phyloP scores from a whole-genome alignment of 2,888 invertebrate species.

The Kuschelorhynchus macadamiae region DNA sequence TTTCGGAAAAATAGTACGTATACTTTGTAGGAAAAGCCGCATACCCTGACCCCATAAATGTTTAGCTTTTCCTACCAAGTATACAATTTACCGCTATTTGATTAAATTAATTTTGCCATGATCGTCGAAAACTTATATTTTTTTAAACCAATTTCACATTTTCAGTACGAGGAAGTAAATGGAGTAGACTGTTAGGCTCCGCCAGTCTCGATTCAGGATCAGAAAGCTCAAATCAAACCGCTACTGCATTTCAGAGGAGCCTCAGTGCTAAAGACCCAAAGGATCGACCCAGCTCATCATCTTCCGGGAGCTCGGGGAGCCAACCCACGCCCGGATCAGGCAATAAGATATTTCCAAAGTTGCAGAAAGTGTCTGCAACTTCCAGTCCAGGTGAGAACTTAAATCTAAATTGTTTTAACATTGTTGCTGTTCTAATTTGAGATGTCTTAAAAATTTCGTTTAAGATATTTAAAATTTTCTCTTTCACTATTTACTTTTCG shows the following conservation, averaged over 20 bases:
- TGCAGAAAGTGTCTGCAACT: slow-evolving; percentile 75
- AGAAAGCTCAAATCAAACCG: slow-evolving; percentile 72
- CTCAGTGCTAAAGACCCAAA: slow-evolving; percentile 72
- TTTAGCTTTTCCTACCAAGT: too few species aligned
- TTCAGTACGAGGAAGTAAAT: slow-evolving; percentile 76
- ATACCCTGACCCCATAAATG: too few species aligned
- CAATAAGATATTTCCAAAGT: slow-evolving; percentile 79
- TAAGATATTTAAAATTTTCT: too few species aligned
- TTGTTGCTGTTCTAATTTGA: background rate
- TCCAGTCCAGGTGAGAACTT: slow-evolving; percentile 64
- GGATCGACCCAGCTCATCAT: slow-evolving; percentile 68
- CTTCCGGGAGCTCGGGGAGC: slow-evolving; percentile 65
- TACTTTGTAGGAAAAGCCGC: too few species aligned
- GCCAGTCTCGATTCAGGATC: slow-evolving; percentile 83
- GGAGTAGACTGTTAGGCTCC: slow-evolving; percentile 86
- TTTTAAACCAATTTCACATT: too few species aligned
- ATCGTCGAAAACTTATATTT: too few species aligned
- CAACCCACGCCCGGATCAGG: slow-evolving; percentile 66
- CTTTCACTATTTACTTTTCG: too few species aligned
- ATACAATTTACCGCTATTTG: too few species aligned
- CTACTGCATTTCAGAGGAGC: slow-evolving; percentile 71
- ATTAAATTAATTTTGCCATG: too few species aligned
- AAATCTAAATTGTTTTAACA: background rate
- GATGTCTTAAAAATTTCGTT: too few species aligned
- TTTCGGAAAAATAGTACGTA: too few species aligned